These are phyloP conservation scores for Alethe diademata DNA, from an alignment of 2,113 vertebrate species.

Conservation along the genomic window DNA sequence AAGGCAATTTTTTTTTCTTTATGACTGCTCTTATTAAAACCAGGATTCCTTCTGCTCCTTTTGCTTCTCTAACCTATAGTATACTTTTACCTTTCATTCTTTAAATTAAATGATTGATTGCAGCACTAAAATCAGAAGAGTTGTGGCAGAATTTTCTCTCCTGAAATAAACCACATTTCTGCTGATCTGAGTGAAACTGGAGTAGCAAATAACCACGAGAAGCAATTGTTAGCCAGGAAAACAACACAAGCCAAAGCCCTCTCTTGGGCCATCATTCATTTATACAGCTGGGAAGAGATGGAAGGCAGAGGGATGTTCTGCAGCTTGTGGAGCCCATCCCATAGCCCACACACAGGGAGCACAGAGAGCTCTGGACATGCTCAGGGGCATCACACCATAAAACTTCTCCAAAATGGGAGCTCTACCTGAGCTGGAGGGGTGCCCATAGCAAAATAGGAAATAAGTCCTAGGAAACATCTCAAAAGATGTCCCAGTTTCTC, in stretches of 20 bases:
- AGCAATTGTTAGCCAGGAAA: not conserved
- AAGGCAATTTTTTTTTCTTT: slow-evolving; percentile 19
- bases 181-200: slow-evolving; percentile 35
- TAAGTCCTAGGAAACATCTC: not conserved
- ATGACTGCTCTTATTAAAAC: slow-evolving; percentile 18
- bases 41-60: not conserved
- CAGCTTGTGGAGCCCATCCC: not conserved
- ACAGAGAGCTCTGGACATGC: not conserved
- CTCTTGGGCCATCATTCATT: not conserved
- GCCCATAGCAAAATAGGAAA: accelerated
- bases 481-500: not conserved
- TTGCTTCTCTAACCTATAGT: not conserved
- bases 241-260: not conserved
- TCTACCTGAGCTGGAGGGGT: not conserved
- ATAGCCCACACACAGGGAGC: not conserved
- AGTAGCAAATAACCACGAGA: not conserved
- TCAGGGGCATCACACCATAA: not conserved
- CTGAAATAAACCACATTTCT: slow-evolving; percentile 19
- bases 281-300: not conserved
- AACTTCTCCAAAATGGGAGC: not conserved
- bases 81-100: slow-evolving; percentile 1
- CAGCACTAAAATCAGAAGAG: not conserved
- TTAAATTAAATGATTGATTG: slow-evolving; percentile 6
- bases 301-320: not conserved
- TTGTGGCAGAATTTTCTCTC: not conserved